Evolutionary conservation across 2,888 invertebrate species (phyloP).

Genomic region (Allophyes oxyacanthae): DNA sequence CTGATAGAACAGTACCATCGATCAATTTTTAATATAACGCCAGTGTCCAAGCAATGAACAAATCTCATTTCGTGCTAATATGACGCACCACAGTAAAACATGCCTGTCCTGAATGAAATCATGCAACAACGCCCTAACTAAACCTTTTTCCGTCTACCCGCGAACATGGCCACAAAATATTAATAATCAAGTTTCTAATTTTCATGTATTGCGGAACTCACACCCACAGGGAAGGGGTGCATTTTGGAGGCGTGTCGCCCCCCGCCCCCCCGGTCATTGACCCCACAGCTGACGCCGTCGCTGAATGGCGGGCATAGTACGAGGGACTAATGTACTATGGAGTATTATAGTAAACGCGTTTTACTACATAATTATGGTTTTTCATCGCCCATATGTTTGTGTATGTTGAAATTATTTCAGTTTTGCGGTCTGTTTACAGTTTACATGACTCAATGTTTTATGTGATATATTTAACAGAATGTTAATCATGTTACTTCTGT

Average conservation of each 20-base stretch:
- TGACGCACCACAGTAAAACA: too few species aligned
- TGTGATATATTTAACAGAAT: too few species aligned
- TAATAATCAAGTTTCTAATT: slow-evolving; percentile 50
- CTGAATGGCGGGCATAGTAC: slow-evolving; percentile 78
- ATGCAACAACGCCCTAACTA: not conserved
- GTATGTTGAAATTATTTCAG: not conserved
- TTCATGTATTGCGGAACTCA: slow-evolving; percentile 48
- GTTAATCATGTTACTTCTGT: too few species aligned
- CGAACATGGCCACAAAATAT: slow-evolving; percentile 26
- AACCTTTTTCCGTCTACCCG: slow-evolving; percentile 1
- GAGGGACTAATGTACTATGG: slow-evolving; percentile 36
- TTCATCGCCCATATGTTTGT: not conserved
- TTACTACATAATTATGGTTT: slow-evolving; percentile 19
- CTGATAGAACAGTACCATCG: too few species aligned
- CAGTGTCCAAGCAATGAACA: too few species aligned
- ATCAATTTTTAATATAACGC: too few species aligned
- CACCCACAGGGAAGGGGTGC: slow-evolving; percentile 51
- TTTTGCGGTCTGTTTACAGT: not conserved
- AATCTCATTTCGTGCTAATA: too few species aligned
- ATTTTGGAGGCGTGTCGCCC: slow-evolving; percentile 64
- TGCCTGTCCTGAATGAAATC: too few species aligned
- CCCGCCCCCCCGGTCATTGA: slow-evolving; percentile 65
- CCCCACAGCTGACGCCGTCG: slow-evolving; percentile 80
- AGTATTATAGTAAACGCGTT: slow-evolving; percentile 22
- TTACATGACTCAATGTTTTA: not conserved